Evolutionary conservation across 2,113 vertebrate genomes (phyloP).

Genomic region (Microcebus lehilahytsara): DNA sequence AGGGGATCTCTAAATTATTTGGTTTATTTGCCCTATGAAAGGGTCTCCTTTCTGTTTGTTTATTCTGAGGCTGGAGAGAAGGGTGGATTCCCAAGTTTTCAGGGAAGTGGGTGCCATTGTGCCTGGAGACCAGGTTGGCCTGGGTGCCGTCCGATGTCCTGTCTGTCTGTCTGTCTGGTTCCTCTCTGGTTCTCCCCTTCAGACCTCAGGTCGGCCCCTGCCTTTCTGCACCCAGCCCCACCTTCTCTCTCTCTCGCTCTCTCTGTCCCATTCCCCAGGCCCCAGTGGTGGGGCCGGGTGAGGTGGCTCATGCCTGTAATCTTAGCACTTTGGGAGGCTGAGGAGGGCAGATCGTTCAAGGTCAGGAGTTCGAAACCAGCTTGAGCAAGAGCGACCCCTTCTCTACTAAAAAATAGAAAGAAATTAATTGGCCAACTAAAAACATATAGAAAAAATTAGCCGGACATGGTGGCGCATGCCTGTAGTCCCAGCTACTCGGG

Average conservation of each 20-base stretch:
- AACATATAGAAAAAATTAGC: too few relatives aligned
- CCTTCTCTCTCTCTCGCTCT: neutral
- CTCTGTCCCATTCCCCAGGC: neutral
- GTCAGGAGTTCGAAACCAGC: too few relatives aligned
- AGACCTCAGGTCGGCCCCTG: neutral
- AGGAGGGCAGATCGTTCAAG: too few relatives aligned
- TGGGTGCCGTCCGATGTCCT: neutral
- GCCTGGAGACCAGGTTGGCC: neutral
- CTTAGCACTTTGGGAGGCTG: too few relatives aligned
- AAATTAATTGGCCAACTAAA: too few relatives aligned
- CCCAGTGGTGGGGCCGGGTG: neutral
- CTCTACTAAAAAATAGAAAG: too few relatives aligned
- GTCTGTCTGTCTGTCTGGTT: neutral
- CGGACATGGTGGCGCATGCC: too few relatives aligned
- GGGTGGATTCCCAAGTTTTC: neutral
- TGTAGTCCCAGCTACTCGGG: too few relatives aligned
- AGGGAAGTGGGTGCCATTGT: neutral
- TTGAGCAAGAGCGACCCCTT: too few relatives aligned
- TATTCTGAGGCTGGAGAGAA: neutral
- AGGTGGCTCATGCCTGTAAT: too few relatives aligned
- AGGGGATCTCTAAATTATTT: neutral
- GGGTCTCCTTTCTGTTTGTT: neutral
- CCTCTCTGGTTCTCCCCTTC: neutral
- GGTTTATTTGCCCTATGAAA: neutral
- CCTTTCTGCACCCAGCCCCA: neutral